phyloP scores from a whole-genome alignment of 2,888 invertebrate genomes.

The Nineta flava region DNA sequence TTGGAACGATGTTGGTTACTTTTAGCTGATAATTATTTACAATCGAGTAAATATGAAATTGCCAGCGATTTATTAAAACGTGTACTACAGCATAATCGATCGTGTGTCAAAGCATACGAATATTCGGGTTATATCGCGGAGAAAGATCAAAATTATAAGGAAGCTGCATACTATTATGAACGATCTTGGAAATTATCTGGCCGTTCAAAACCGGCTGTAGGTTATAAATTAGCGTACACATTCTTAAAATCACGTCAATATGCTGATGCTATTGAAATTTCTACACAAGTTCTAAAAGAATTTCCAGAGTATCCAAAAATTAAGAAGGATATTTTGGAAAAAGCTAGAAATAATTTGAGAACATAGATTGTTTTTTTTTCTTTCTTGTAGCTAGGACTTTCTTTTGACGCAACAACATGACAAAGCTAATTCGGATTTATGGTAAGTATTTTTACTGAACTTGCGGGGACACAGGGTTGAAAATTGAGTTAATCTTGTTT shows the following conservation, averaged over 20 bases:
- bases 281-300: conserved; percentile 62
- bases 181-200: conserved; percentile 77
- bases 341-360: conserved; percentile 61
- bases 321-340: conserved; percentile 85
- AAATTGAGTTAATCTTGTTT: no score
- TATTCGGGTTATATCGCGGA: conserved; percentile 73
- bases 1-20: conserved; percentile 90
- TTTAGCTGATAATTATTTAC: conserved; percentile 78
- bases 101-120: conserved; percentile 83
- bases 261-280: conserved; percentile 85
- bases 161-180: conserved; percentile 68
- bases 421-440: no score
- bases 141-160: conserved; percentile 79
- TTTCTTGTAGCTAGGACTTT: no score
- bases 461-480: no score
- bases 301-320: conserved; percentile 85
- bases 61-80: conserved; percentile 68
- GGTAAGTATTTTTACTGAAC: no score
- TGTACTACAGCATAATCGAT: conserved; percentile 68
- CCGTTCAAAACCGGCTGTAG: conserved; percentile 66
- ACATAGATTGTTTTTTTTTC: no score
- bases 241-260: conserved; percentile 76
- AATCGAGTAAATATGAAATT: conserved; percentile 69
- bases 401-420: no score
- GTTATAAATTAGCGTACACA: conserved; percentile 85